phyloP scores from a whole-genome alignment of 2,113 vertebrate species.

The Cyanoderma ruficeps region DNA sequence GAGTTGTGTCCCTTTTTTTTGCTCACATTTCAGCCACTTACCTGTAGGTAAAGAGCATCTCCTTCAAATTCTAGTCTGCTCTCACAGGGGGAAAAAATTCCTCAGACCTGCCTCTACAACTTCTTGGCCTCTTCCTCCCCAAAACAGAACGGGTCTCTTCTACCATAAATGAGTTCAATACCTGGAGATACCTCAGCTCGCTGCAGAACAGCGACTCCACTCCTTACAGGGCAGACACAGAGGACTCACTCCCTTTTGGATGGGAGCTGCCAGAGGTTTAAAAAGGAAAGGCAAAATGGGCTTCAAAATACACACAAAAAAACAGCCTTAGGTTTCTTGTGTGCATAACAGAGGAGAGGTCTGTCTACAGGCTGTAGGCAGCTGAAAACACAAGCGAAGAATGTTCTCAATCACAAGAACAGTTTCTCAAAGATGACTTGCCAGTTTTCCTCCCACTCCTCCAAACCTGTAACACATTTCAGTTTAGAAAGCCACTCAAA shows the following conservation, averaged over 20 bases:
- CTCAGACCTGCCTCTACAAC: not conserved
- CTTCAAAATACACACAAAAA: not conserved
- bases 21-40: not conserved
- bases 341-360: fast-evolving
- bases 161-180: not conserved
- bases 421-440: not conserved
- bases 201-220: not conserved
- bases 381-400: not conserved
- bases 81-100: not conserved
- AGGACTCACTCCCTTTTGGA: not conserved
- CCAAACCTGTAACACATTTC: not conserved
- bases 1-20: not conserved
- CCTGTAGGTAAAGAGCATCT: not conserved
- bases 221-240: not conserved
- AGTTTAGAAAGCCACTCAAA: not conserved
- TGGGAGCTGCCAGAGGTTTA: not conserved
- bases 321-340: not conserved
- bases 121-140: not conserved
- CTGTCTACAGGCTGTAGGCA: not conserved
- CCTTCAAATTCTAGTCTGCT: not conserved
- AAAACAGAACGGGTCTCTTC: not conserved
- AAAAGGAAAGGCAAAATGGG: not conserved
- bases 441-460: not conserved
- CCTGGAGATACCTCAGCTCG: not conserved
- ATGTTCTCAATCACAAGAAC: not conserved